These are phyloP conservation scores for Spodoptera litura DNA, from an alignment of 1,140 invertebrate genomes.

Conservation along the genomic window DNA sequence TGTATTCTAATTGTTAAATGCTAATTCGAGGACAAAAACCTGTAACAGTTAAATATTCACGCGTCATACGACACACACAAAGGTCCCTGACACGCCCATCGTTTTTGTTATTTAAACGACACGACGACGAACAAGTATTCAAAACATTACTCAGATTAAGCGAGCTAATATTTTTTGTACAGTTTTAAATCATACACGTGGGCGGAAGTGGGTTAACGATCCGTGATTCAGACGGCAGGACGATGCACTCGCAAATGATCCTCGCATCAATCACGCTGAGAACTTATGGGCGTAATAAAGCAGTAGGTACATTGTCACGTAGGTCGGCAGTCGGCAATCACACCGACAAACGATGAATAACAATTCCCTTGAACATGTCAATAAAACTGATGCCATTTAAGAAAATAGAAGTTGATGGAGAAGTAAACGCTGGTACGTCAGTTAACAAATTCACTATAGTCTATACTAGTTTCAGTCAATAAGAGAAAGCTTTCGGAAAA, in stretches of 20 bases:
- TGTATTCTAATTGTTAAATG: constrained; percentile 36
- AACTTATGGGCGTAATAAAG: constrained; percentile 7
- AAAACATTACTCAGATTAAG: constrained; percentile 41
- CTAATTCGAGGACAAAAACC: constrained; percentile 27
- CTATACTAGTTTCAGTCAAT: constrained; percentile 22
- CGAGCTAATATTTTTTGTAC: constrained; percentile 37
- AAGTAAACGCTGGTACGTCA: constrained; percentile 11
- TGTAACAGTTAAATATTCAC: constrained; percentile 31
- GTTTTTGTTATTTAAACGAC: constrained; percentile 47
- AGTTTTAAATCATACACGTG: constrained; percentile 44
- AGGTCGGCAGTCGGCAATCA: neutral
- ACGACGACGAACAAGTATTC: constrained; percentile 16
- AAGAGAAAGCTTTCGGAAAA: constrained; percentile 35
- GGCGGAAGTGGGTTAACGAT: constrained; percentile 62
- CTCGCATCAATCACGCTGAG: constrained; percentile 15
- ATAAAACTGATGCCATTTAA: constrained; percentile 8
- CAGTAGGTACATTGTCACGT: constrained; percentile 14
- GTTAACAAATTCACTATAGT: neutral
- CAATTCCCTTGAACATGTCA: constrained; percentile 18
- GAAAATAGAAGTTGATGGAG: constrained; percentile 11
- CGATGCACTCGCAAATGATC: constrained; percentile 42
- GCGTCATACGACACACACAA: constrained; percentile 20
- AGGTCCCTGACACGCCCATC: constrained; percentile 39
- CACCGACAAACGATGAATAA: constrained; percentile 2
- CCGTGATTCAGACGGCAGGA: constrained; percentile 50